A percentile compares a stretch with the other conserved stretches of the same genome.
Conservation (phyloP, 2,888 invertebrate genomes). For the Drosophila silvestris region DNA sequence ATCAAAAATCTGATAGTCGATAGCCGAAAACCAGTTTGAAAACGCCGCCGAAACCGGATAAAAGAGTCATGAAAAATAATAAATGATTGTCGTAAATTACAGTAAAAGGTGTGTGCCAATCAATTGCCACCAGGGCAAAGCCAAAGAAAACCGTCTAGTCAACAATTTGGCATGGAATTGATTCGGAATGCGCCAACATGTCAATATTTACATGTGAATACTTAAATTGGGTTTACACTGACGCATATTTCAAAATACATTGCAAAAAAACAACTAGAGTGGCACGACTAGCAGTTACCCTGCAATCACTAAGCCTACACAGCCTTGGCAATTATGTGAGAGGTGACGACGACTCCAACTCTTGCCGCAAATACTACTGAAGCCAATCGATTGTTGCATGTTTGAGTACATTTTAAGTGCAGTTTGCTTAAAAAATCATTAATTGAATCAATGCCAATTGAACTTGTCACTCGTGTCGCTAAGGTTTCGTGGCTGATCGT, state of each 20-base stretch:
- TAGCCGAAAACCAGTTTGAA: constrained; percentile 56
- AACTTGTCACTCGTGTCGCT: constrained; percentile 32
- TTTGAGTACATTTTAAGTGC: constrained; percentile 53
- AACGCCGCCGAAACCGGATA: constrained; percentile 21
- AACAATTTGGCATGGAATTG: neutral
- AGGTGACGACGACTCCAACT: neutral
- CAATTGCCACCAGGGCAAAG: constrained; percentile 8
- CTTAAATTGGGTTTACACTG: neutral
- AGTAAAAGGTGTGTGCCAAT: constrained; percentile 19
- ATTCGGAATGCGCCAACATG: neutral
- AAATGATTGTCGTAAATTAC: constrained; percentile 33
- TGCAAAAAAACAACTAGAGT: neutral
- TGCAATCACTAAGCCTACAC: neutral
- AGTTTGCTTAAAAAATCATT: constrained; percentile 31
- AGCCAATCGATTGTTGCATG: constrained; percentile 17
- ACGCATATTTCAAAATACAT: neutral
- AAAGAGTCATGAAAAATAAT: constrained; percentile 21
- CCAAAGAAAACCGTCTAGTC: constrained; percentile 15
- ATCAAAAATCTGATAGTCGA: constrained; percentile 3
- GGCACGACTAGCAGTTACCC: neutral
- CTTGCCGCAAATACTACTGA: neutral
- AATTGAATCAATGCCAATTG: constrained; percentile 53
- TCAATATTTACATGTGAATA: constrained; percentile 1
- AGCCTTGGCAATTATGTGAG: neutral
- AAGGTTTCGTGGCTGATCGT: constrained; percentile 20